These are phyloP conservation scores for Chrysomela aeneicollis DNA, from an alignment of 2,888 invertebrate genomes.

Conservation along the genomic window DNA sequence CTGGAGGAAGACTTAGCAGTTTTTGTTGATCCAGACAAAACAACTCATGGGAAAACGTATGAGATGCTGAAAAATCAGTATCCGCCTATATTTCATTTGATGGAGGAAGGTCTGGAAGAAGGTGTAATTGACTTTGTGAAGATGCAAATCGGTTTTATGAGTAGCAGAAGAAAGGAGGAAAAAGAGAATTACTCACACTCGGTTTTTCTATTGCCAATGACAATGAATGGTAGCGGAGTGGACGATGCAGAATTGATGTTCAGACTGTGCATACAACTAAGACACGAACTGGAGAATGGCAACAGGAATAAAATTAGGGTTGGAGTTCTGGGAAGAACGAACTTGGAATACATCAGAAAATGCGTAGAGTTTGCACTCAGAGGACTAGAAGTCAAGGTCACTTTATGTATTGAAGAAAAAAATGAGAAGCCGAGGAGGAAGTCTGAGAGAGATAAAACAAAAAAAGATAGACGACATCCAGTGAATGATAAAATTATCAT, in stretches of 20 bases:
- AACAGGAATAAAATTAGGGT: background rate
- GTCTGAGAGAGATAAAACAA: background rate
- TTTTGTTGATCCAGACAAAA: background rate
- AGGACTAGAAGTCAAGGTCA: background rate
- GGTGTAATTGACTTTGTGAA: slow-evolving; percentile 6
- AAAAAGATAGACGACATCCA: no score
- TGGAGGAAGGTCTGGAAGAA: slow-evolving; percentile 2
- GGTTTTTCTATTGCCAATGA: slow-evolving; percentile 5
- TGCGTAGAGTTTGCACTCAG: slow-evolving; percentile 1
- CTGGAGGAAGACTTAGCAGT: background rate
- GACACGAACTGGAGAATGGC: background rate
- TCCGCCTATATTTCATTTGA: background rate
- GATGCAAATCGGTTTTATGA: background rate
- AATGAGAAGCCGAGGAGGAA: background rate
- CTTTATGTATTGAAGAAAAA: background rate
- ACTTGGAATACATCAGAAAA: slow-evolving; percentile 1
- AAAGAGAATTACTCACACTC: background rate
- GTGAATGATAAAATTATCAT: slow-evolving; percentile 14
- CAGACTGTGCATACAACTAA: slow-evolving; percentile 11
- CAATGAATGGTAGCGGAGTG: background rate
- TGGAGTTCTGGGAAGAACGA: background rate
- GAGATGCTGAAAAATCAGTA: background rate
- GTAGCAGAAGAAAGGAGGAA: background rate
- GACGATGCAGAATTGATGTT: slow-evolving; percentile 6
- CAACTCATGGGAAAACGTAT: background rate